Conservation (phyloP, 2,113 vertebrate species). For the Rhagologus leucostigma region DNA sequence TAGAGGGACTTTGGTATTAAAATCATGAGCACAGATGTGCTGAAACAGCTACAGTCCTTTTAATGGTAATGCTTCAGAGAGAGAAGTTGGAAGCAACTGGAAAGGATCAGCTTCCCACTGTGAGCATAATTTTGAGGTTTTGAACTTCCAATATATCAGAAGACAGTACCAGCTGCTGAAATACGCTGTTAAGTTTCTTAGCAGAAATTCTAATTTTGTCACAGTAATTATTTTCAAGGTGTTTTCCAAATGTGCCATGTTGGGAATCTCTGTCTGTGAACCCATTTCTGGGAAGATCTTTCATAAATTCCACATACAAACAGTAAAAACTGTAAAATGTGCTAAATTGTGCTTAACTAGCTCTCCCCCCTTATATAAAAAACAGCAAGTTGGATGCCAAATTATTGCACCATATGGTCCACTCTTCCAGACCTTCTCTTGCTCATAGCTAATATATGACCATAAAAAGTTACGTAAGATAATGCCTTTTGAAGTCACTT, state of each 20-base stretch:
- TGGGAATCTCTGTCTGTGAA: neutral
- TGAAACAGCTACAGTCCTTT: neutral
- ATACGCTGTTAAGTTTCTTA: neutral
- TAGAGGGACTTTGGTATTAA: neutral
- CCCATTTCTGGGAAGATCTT: neutral
- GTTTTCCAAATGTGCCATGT: neutral
- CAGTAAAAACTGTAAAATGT: neutral
- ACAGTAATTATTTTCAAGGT: conserved; percentile 6
- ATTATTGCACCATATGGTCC: neutral
- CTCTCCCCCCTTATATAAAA: neutral
- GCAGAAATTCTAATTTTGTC: neutral
- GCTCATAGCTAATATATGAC: neutral
- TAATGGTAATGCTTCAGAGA: neutral
- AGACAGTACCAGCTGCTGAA: neutral
- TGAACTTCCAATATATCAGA: neutral
- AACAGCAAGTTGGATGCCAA: neutral
- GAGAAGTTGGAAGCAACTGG: neutral
- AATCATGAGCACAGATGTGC: neutral
- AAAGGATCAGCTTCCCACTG: neutral
- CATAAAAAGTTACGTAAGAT: neutral
- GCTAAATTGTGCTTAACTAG: neutral
- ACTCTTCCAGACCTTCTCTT: neutral
- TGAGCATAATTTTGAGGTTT: neutral
- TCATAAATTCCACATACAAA: neutral
- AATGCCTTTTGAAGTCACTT: neutral